Evolutionary conservation across 2,797 vertebrate genomes (phyloP), one percentile per base, ranked within the genome.

Genomic region (Channallabes apus): DNA sequence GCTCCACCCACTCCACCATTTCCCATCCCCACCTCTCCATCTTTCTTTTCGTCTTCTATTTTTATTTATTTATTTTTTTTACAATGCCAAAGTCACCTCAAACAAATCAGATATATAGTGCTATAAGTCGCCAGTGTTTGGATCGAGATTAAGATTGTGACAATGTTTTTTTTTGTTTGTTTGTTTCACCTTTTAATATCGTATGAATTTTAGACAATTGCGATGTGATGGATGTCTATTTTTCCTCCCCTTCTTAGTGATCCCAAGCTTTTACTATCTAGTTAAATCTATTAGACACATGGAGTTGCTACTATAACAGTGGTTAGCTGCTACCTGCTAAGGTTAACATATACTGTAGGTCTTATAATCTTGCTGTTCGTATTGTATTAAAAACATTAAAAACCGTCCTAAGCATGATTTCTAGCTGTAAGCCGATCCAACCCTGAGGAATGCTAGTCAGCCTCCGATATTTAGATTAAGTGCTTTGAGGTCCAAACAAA

Each of bases 1-100:
- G 84, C 87, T 85, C 87, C 89, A 87, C 89, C 87, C 85, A 87
- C 87, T 83, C 85, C 87, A 86, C 87, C 87, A 87, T 88, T 87
- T 72, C 82, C 73, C 85, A 71, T 68, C 75, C 59, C 83, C 69
- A 69, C 72, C 59, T n/a, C 77, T 62, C 58, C 6, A 41, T 62
- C 77, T 58, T 73, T 82, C 71, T 59, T 89, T 54, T 82, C 24
- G 29, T 67, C 78, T 72, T 56, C 46, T 2, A 46, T 72, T 46
- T 46, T 14, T 35, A 29, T 32, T 6, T 46, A 18, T 64, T 11
- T 17, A 29, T 51, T 54, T 27, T n/a, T 18, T 51, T 51, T 29
- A 35, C 73, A 32, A 35, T 18, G 46, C 35, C 24, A 64, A 64
- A 38, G 15, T 56, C 64, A 20, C 24, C 67, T 27, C 77, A 79